These are phyloP conservation scores for Sorex maritimensis DNA, from an alignment of 2,797 vertebrate genomes.

Conservation along the genomic window DNA sequence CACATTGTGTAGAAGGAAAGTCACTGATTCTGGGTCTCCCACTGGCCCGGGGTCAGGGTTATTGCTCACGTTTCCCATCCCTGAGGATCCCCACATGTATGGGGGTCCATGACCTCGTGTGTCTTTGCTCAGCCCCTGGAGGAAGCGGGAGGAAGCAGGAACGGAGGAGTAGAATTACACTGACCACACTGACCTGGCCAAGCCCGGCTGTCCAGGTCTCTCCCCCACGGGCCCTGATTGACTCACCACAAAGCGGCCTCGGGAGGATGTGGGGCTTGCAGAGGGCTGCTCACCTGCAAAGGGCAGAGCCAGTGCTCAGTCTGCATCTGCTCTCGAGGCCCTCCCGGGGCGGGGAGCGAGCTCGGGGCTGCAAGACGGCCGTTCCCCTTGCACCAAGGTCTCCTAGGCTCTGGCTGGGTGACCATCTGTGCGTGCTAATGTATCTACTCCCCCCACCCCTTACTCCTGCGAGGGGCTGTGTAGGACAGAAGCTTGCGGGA, in stretches of 20 bases:
- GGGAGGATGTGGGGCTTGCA: background rate
- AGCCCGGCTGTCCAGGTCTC: background rate
- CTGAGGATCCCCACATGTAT: background rate
- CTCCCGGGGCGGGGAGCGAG: background rate
- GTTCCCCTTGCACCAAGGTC: background rate
- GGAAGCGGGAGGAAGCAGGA: background rate
- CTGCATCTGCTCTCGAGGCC: too few species aligned
- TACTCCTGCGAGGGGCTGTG: too few species aligned
- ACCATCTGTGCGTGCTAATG: background rate
- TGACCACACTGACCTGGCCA: background rate
- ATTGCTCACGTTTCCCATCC: background rate
- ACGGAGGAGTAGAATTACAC: background rate
- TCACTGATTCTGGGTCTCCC: background rate
- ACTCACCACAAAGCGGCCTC: background rate
- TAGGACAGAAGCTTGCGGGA: background rate
- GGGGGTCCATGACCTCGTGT: background rate
- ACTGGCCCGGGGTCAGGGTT: background rate
- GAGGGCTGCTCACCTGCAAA: background rate
- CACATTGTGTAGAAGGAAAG: background rate
- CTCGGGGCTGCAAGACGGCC: background rate
- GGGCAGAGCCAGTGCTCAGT: too few species aligned
- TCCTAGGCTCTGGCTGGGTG: background rate
- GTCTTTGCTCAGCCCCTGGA: background rate
- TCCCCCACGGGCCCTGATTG: background rate
- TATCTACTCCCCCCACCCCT: too few species aligned